These are phyloP conservation scores for Tauraco erythrolophus DNA, from an alignment of 2,113 vertebrate species.

Conservation along the genomic window DNA sequence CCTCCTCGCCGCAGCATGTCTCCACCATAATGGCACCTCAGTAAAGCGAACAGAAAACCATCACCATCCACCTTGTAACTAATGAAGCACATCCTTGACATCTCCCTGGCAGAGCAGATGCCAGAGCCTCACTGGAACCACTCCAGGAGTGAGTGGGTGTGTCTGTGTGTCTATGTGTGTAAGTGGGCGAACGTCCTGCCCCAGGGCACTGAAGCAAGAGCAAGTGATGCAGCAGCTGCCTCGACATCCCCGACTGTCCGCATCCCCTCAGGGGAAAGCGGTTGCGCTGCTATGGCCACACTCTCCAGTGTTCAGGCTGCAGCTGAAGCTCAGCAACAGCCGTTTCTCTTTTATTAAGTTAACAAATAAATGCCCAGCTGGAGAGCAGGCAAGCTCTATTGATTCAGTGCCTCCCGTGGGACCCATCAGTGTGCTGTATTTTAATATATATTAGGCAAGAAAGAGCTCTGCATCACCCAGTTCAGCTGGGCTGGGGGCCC, in stretches of 20 bases:
- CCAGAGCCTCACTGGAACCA: neutral
- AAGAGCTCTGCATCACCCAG: neutral
- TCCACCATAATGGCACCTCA: neutral
- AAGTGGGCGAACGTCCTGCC: neutral
- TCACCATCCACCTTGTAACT: no score
- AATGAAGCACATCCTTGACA: rapidly evolving
- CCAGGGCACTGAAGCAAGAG: neutral
- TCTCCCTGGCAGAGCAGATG: neutral
- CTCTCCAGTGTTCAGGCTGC: neutral
- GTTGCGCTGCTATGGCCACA: neutral
- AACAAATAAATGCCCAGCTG: constrained; percentile 13
- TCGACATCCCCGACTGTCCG: neutral
- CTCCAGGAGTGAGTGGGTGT: rapidly evolving
- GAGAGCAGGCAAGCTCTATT: neutral
- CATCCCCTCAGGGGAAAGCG: neutral
- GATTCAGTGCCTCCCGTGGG: constrained; percentile 18
- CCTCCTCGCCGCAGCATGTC: rapidly evolving
- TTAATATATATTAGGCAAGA: constrained; percentile 30
- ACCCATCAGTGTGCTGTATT: constrained; percentile 24
- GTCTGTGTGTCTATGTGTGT: no score
- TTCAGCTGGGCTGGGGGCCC: neutral
- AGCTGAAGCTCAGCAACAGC: neutral
- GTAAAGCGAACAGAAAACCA: no score
- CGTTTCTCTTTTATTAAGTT: neutral
- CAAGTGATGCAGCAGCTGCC: neutral